Percentiles rank a stretch among this genome's conserved stretches.
phyloP scores from a whole-genome alignment of 2,113 vertebrate genomes.

The Ranitomeya variabilis region DNA sequence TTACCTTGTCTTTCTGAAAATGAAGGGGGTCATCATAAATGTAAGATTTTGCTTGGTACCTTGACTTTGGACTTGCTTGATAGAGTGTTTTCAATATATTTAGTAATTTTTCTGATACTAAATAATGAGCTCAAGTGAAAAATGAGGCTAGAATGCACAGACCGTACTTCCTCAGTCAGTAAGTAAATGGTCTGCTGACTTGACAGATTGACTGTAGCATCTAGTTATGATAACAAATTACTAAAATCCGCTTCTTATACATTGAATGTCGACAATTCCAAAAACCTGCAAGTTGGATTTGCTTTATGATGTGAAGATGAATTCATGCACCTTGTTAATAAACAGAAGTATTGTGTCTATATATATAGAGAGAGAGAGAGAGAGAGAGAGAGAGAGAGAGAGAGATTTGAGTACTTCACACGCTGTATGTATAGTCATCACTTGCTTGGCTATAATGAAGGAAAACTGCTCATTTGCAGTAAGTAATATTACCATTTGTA shows the following conservation, averaged over 20 bases:
- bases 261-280: background rate
- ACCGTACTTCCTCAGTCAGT: background rate
- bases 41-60: too few species aligned
- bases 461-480: conserved; percentile 26
- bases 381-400: too few species aligned
- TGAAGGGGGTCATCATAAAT: too few species aligned
- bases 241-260: background rate
- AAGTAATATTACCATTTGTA: background rate
- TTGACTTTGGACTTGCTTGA: too few species aligned
- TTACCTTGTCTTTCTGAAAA: too few species aligned
- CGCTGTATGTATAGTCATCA: background rate
- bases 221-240: background rate
- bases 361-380: too few species aligned
- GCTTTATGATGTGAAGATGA: background rate
- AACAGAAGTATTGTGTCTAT: too few species aligned
- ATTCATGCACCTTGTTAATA: background rate
- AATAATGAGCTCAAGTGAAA: too few species aligned
- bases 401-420: too few species aligned
- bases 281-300: background rate
- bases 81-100: too few species aligned
- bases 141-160: background rate
- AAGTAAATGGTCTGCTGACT: background rate
- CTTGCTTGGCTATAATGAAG: background rate
- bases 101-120: too few species aligned
- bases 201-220: background rate